Conservation (phyloP, 2,113 vertebrate species). For the Alectura lathami region DNA sequence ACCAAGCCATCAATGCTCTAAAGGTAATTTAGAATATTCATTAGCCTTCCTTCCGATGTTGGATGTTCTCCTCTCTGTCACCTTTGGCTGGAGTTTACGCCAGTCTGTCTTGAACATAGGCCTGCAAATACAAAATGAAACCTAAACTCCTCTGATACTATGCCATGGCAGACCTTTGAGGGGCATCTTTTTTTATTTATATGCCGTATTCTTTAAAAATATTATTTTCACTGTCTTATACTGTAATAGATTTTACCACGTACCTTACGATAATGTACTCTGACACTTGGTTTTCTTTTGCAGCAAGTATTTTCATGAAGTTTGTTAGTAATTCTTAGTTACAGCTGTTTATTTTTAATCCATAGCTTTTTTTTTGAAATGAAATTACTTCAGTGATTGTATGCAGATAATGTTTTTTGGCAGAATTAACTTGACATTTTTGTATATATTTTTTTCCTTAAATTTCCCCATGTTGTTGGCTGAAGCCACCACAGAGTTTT, state of each 20-base stretch:
- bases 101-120: not conserved
- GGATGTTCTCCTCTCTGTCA: not conserved
- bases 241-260: not conserved
- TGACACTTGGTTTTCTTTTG: not conserved
- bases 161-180: not conserved
- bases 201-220: not conserved
- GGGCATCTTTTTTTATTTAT: not conserved
- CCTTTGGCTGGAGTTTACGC: not conserved
- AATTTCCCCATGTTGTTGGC: not conserved
- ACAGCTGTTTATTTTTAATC: not conserved
- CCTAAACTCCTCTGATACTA: not conserved
- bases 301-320: not conserved
- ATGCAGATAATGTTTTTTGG: not conserved
- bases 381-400: not conserved
- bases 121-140: not conserved
- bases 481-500: not conserved
- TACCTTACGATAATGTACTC: not conserved
- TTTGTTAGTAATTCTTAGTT: not conserved
- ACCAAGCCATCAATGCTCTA: not conserved
- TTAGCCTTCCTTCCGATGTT: too few relatives aligned
- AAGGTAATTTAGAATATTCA: not conserved
- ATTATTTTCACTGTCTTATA: not conserved
- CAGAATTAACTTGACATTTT: not conserved
- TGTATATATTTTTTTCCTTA: accelerated
- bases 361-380: not conserved